Evolutionary conservation across 2,113 vertebrate species (phyloP).

Genomic region (Opisthocomus hoazin): DNA sequence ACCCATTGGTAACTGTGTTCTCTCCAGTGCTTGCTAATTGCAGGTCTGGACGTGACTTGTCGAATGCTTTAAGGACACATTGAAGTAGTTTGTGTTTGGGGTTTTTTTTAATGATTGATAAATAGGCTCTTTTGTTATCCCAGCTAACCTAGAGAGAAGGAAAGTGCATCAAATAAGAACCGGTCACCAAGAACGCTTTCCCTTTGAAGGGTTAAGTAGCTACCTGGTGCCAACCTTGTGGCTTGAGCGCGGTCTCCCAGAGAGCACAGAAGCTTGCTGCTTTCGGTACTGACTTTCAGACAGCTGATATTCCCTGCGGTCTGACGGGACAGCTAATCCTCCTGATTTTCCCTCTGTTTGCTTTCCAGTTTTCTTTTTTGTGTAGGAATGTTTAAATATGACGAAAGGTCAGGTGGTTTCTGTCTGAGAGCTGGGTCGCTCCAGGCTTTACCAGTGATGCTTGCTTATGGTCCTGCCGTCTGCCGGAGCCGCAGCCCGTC

Average conservation of each 20-base stretch:
- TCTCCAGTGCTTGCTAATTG: neutral
- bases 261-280: neutral
- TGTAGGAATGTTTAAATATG: constrained; percentile 21
- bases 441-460: constrained; percentile 26
- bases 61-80: neutral
- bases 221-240: neutral
- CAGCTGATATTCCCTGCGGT: neutral
- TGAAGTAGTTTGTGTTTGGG: neutral
- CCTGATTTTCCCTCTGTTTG: neutral
- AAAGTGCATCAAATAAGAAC: neutral
- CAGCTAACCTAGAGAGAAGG: neutral
- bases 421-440: constrained; percentile 34
- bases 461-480: constrained; percentile 42
- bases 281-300: neutral
- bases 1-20: neutral
- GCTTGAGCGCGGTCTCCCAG: neutral
- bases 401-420: constrained; percentile 34
- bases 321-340: neutral
- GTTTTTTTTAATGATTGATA: neutral
- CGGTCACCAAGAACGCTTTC: neutral
- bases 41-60: neutral
- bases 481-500: constrained; percentile 38
- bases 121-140: neutral
- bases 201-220: neutral
- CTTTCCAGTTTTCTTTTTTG: neutral